Base-by-base conservation (phyloP, 2,888 invertebrate genomes). In the Eumacrocentrus americanus region DNA sequence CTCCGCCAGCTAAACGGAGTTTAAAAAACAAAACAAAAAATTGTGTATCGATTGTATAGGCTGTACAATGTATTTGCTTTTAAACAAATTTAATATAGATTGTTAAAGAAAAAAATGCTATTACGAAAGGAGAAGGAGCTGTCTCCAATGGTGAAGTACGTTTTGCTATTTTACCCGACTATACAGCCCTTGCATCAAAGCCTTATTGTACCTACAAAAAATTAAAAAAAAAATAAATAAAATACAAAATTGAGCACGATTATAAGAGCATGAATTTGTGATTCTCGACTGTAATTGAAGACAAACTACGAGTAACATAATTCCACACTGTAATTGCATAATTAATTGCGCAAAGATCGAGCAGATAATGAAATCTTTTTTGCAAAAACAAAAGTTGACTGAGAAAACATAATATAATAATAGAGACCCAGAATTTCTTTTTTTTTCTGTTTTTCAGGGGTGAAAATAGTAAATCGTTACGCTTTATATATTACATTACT, bases 11-110 rank as follows among this genome's bases (percentile, higher is more conserved):
- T 57, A 60, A 67, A 66, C 66, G 64, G 64, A 66, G 61, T 63
- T 65, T 59, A 47, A 60, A 42, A 47, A 47, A 61, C 53, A 40
- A 37, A 40, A 52, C 44, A 56, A 61, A 60, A 47, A 54, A 58
- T 50, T 38, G 60, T 70, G 67, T 67, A 72, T 67, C 69, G 64
- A 71, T 75, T 77, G 77, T 76, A 74, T 73, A 75, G 75, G 72
- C 76, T 76, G 76, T 77, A 76, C 71, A 73, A 70, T 74, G 70
- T 76, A 74, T 74, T 73, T 72, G 74, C 73, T 75, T 74, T 71
- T 60, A 57, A 59, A 63, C 42, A 55, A 53, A 46, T 46, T 46
- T 25, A 62, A 63, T 63, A 62, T 66, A 63, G 62, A 69, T 66
- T 59, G 66, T 72, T 74, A 67, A 65, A 23, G 23, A 42, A 34